Conservation (phyloP, 1,140 invertebrate genomes). For the Trichonephila clavipes region DNA sequence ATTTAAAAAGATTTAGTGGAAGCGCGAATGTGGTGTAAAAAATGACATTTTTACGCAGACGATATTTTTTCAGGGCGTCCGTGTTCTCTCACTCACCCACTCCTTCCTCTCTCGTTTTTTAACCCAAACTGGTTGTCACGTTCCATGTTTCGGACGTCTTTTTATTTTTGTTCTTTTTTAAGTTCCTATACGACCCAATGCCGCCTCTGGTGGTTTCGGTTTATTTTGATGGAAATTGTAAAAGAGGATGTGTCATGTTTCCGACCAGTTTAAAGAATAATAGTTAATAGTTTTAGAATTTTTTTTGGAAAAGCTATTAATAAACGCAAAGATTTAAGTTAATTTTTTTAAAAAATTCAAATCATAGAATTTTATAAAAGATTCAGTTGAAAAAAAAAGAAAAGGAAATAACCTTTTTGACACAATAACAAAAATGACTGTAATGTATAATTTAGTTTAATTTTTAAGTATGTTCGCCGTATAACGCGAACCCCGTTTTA, state of each 20-base stretch:
- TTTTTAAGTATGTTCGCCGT: too few species aligned
- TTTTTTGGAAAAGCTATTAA: background rate
- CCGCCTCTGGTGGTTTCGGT: conserved; percentile 24
- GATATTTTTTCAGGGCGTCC: conserved; percentile 34
- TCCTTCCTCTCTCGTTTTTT: background rate
- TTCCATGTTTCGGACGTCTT: background rate
- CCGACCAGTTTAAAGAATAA: background rate
- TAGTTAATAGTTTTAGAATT: too few species aligned
- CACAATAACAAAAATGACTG: too few species aligned
- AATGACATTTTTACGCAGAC: conserved; percentile 31
- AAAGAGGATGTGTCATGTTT: background rate
- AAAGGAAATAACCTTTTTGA: too few species aligned
- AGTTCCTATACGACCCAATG: background rate
- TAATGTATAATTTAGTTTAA: too few species aligned
- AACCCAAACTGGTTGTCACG: conserved; percentile 31
- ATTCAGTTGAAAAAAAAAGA: too few species aligned
- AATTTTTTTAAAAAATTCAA: too few species aligned
- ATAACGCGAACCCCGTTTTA: too few species aligned
- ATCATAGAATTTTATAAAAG: too few species aligned
- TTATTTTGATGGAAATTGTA: background rate
- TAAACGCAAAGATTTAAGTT: too few species aligned
- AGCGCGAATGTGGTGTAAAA: background rate
- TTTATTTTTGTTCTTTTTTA: background rate
- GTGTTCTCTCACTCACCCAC: conserved; percentile 3
- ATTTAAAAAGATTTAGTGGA: background rate